Percentiles rank a stretch among this genome's conserved stretches.
phyloP scores from a whole-genome alignment of 2,888 invertebrate genomes.

The Melieria crassipennis region DNA sequence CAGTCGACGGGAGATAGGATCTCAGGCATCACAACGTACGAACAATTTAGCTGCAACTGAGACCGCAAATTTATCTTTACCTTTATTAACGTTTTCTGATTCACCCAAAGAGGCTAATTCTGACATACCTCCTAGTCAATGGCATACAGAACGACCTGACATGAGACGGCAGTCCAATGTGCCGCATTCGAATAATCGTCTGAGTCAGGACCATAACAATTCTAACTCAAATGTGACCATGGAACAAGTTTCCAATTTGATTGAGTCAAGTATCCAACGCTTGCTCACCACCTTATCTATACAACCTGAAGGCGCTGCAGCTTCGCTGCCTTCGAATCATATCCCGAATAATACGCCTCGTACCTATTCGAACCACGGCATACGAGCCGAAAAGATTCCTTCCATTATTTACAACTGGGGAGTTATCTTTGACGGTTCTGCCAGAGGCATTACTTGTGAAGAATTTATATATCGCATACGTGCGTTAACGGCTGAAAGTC shows the following conservation, averaged over 20 bases:
- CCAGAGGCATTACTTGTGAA: conserved; percentile 18
- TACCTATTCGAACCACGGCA: background rate
- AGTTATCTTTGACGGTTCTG: conserved; percentile 24
- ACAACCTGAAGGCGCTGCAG: background rate
- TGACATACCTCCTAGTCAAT: too few relatives aligned
- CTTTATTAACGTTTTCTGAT: too few relatives aligned
- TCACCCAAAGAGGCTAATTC: too few relatives aligned
- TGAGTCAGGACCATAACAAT: background rate
- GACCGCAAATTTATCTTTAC: too few relatives aligned
- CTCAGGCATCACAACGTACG: too few relatives aligned
- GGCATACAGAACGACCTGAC: too few relatives aligned
- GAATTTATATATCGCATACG: conserved; percentile 35
- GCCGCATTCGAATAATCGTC: background rate
- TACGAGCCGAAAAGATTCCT: conserved; percentile 7
- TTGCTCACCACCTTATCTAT: background rate
- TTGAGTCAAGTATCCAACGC: background rate
- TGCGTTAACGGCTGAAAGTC: conserved; percentile 14
- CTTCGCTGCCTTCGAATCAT: too few relatives aligned
- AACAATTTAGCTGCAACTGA: too few relatives aligned
- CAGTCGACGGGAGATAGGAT: too few relatives aligned
- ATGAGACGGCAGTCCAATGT: too few relatives aligned
- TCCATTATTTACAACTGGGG: conserved; percentile 22
- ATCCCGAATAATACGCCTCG: background rate
- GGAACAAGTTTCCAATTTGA: background rate
- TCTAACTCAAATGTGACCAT: background rate